phyloP scores from a whole-genome alignment of 2,113 vertebrate genomes.

The Ophiodon elongatus region DNA sequence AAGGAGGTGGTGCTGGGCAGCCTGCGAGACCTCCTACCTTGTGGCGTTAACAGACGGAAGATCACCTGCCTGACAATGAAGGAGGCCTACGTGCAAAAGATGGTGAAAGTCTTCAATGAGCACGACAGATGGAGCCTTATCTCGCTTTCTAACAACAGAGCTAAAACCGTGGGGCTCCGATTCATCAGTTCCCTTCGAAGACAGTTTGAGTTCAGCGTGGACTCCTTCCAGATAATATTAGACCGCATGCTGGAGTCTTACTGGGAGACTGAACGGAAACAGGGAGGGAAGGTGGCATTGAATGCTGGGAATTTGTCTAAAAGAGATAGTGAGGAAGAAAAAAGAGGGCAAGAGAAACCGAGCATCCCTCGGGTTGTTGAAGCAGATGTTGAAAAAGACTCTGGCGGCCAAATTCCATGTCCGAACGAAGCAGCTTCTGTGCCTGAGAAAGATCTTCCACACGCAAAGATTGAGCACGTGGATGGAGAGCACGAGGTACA shows the following conservation, averaged over 20 bases:
- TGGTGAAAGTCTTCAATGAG: constrained; percentile 95
- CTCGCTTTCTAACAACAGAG: constrained; percentile 94
- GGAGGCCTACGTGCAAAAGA: constrained; percentile 96
- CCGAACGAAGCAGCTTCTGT: constrained; percentile 11
- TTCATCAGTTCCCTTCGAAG: constrained; percentile 92
- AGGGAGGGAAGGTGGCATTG: constrained; percentile 43
- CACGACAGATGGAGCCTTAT: constrained; percentile 97
- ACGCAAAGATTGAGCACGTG: constrained; percentile 9
- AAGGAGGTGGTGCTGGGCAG: constrained; percentile 93
- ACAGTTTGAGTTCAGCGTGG: constrained; percentile 98
- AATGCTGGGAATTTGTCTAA: constrained; percentile 51
- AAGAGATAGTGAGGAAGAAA: constrained; percentile 19
- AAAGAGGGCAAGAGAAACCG: constrained; percentile 24
- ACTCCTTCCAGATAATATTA: constrained; percentile 96
- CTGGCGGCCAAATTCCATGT: background rate
- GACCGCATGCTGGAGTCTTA: constrained; percentile 90
- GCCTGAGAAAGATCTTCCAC: constrained; percentile 34
- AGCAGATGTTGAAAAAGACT: constrained; percentile 42
- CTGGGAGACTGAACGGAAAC: constrained; percentile 80
- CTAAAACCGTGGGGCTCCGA: constrained; percentile 95
- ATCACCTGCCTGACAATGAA: constrained; percentile 94
- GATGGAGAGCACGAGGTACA: constrained; percentile 30
- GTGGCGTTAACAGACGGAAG: constrained; percentile 93
- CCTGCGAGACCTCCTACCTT: constrained; percentile 87
- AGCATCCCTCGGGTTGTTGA: background rate